Base-by-base conservation (phyloP, 2,797 vertebrate genomes). In the Lithobates pipiens region DNA sequence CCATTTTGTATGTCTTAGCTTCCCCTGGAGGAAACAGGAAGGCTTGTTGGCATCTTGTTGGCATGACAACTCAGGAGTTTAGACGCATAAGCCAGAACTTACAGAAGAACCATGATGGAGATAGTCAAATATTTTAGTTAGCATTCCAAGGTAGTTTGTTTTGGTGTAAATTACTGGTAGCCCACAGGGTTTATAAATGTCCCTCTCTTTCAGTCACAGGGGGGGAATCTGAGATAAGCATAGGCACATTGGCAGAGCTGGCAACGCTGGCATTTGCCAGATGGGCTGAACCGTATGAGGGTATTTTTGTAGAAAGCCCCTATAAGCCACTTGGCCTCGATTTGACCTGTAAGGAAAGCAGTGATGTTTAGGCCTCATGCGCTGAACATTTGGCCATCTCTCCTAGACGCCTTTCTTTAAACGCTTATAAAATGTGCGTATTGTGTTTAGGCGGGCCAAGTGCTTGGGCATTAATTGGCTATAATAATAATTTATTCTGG, bases 21-120 rank as follows among this genome's bases (percentile, higher is more conserved):
- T 81, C 7, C 65, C 50, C 16, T 54, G 86, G 79, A 91, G 88
- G 85, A 91, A 91, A 85, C 82, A 74, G 89, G 89, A 88, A 89
- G 85, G 16, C 85, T 83, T 89, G 82, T 86, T 80, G 89, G 44
- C 44, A 46, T 84, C 85, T 83, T 89, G 82, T 86, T 80, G 89
- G 44, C 44, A 46, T 84, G 75, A 78, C 87, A 90, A 85, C 73
- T 80, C 23, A 88, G 88, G 86, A 88, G 89, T 88, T 46, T 74
- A 6, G 21, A 3, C 42, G 6, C 36, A 13, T 39, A 36, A 15
- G 29, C 27, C 44, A 78, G 46, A 42, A 69, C 7, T 46, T 46
- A 39, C 34, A 32, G 57, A 16, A 42, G 61, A 44, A 36, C 13
- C 6, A 16, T 29, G 29, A 16, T 15, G 11, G 18, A 69, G n/a